Evolutionary conservation across 2,797 vertebrate species (phyloP).

Genomic region (Poeciliopsis presidionis): DNA sequence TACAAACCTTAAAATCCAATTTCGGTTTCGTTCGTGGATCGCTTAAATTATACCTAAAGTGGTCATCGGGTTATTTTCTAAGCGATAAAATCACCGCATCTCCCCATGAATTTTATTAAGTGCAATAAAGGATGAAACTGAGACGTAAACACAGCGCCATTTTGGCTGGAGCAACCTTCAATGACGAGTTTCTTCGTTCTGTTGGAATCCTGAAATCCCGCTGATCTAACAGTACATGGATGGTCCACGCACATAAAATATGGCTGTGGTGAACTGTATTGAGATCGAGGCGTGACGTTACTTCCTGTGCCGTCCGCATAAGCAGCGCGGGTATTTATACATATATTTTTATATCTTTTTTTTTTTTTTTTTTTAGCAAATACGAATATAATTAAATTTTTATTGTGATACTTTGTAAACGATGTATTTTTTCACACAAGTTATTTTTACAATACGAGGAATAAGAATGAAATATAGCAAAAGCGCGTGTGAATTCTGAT

Average conservation of each 20-base stretch:
- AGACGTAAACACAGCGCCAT: constrained; percentile 82
- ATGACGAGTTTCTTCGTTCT: constrained; percentile 22
- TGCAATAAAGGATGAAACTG: constrained; percentile 41
- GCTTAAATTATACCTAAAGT: background rate
- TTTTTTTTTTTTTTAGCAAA: background rate
- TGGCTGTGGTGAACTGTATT: fast-evolving
- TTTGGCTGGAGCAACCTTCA: constrained; percentile 54
- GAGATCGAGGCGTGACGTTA: constrained; percentile 35
- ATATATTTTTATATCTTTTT: background rate
- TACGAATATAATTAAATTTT: background rate
- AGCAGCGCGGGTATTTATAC: constrained; percentile 1
- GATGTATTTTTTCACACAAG: fast-evolving
- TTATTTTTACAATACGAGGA: background rate
- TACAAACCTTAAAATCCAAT: constrained; percentile 12
- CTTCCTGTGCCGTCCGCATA: constrained; percentile 39
- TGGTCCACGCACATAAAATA: fast-evolving
- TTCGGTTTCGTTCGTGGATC: constrained; percentile 31
- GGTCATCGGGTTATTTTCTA: constrained; percentile 16
- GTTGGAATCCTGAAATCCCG: background rate
- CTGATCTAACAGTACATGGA: constrained; percentile 36
- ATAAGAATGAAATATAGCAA: constrained; percentile 20
- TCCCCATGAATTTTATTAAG: constrained; percentile 52
- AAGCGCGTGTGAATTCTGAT: constrained; percentile 41
- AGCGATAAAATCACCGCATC: constrained; percentile 14
- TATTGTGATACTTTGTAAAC: background rate